These are phyloP conservation scores for Cervus canadensis DNA, from an alignment of 2,113 vertebrate species.

Conservation along the genomic window DNA sequence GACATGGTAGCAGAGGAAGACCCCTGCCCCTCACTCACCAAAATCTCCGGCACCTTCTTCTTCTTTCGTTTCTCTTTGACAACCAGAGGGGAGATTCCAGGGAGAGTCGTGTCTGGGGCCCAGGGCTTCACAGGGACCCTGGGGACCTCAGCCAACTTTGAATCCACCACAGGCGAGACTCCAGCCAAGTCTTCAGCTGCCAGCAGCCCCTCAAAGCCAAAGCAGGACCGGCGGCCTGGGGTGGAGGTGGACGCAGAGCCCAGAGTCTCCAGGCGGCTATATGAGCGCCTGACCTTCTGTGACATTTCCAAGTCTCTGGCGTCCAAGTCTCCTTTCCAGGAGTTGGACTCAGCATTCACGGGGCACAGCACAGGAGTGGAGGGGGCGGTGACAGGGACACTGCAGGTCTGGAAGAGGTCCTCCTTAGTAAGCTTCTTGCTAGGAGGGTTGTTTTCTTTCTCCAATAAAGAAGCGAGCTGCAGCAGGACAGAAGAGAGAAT, in stretches of 20 bases:
- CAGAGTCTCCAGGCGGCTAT: slow-evolving; percentile 82
- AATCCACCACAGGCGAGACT: slow-evolving; percentile 43
- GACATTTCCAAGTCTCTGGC: slow-evolving; percentile 80
- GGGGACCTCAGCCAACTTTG: slow-evolving; percentile 36
- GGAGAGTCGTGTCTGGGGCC: slow-evolving; percentile 81
- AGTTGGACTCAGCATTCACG: accelerated
- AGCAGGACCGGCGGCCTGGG: slow-evolving; percentile 74
- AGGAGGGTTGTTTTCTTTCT: slow-evolving; percentile 66
- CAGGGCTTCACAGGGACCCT: slow-evolving; percentile 32
- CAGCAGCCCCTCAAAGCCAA: slow-evolving; percentile 86
- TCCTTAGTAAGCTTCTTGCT: not conserved
- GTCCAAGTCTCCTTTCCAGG: not conserved
- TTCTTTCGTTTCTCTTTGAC: slow-evolving; percentile 81
- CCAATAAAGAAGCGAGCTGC: slow-evolving; percentile 52
- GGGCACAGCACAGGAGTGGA: not conserved
- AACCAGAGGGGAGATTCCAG: slow-evolving; percentile 79
- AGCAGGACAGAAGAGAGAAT: not conserved
- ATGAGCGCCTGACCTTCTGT: slow-evolving; percentile 88
- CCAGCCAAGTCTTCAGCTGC: slow-evolving; percentile 71
- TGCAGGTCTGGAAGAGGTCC: not conserved
- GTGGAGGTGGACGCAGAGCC: slow-evolving; percentile 59
- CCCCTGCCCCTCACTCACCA: slow-evolving; percentile 71
- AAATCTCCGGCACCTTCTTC: slow-evolving; percentile 80
- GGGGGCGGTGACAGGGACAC: not conserved
- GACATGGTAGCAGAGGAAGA: accelerated